Conservation (phyloP, 1,140 invertebrate species). For the Lamellibrachia luymesi region DNA sequence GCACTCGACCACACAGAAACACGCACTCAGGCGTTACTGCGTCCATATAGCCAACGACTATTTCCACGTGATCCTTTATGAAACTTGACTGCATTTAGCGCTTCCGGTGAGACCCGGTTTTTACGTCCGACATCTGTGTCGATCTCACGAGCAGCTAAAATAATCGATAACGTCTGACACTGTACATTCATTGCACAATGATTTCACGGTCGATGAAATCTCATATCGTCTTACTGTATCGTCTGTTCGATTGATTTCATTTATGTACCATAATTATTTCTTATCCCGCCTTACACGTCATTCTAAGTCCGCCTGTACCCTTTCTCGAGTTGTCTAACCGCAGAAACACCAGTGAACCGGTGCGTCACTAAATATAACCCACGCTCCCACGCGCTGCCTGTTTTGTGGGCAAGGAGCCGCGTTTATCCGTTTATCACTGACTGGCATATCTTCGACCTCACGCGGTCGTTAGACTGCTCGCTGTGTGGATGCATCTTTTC, state of each 20-base stretch:
- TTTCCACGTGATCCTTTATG: no score
- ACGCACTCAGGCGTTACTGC: no score
- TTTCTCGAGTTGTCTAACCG: neutral
- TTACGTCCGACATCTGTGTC: neutral
- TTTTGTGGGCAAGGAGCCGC: neutral
- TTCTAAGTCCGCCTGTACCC: neutral
- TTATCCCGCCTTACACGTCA: neutral
- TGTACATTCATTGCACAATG: neutral
- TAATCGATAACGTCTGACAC: neutral
- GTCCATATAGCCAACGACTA: no score
- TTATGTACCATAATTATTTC: neutral
- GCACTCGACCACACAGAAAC: neutral
- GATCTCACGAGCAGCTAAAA: neutral
- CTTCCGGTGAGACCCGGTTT: neutral
- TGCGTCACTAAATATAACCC: neutral
- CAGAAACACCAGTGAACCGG: neutral
- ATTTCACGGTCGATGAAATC: neutral
- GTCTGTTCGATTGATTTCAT: neutral
- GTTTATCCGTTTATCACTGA: neutral
- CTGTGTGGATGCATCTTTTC: neutral
- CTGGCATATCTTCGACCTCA: neutral
- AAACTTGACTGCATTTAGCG: no score
- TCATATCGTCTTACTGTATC: neutral
- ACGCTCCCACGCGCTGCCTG: neutral
- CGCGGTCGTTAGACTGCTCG: neutral